Base-by-base conservation (phyloP, 2,797 vertebrate genomes). In the Lagodon rhomboides region DNA sequence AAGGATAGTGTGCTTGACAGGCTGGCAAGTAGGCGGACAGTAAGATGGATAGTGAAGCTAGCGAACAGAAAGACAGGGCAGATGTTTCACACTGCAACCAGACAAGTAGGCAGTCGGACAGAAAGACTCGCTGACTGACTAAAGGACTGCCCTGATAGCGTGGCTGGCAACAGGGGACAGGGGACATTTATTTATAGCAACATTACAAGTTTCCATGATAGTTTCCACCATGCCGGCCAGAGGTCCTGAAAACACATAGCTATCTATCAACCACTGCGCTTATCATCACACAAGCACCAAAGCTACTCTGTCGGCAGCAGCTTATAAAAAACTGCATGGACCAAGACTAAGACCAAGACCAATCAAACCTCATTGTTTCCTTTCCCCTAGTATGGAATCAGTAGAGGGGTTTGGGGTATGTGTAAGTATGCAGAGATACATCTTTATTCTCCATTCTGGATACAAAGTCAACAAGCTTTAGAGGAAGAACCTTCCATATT, bases 111-210 rank as follows among this genome's bases (percentile, higher is more conserved):
- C 22, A 38, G 43, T 58, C 30, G 61, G 51, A 71, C 10, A 30
- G 41, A 73, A 43, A 22, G 46, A 47, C 23, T 49, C 6, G 43
- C 59, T 75, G 77, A 75, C 51, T 49, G 59, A 69, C 81, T 63
- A 15, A 51, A 71, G 20, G 16, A 41, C 69, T 54, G 54, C 22
- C 44, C 22, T 59, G 76, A 83, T 83, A 75, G 77, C 8, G 2
- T 65, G 82, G 73, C 66, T 86, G 87, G 83, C 84, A 93, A 91
- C 88, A 92, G 82, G 60, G 77, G 77, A 17, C 77, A 55, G 71
- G 75, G 84, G 59, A 61, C 51, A 78, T 89, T 70, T 94, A 94
- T 94, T 93, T 86, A 90, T 94, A 94, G 90, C 79, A 85, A 23
- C 89, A 89, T 90, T 90, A 85, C 89, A 80, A 87, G 74, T 93